Percentiles rank a stretch among this genome's conserved stretches.
Evolutionary conservation across 2,797 vertebrate species (phyloP).

Genomic region (Hippocampus kuda): DNA sequence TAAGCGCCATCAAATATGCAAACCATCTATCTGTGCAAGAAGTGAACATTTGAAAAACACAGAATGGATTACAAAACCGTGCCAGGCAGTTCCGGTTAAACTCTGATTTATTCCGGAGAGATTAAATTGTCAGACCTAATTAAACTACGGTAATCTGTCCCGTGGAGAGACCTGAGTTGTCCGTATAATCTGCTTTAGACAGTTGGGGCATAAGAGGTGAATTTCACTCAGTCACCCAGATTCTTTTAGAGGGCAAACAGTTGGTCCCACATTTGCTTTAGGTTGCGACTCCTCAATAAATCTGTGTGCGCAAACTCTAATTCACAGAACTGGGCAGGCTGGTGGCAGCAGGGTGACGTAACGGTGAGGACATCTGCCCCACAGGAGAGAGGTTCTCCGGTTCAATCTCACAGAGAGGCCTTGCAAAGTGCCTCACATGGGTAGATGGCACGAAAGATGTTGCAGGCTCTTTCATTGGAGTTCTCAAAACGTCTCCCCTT

Average conservation of each 20-base stretch:
- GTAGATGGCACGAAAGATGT: no score
- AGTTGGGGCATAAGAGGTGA: constrained; percentile 16
- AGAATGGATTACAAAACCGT: constrained; percentile 46
- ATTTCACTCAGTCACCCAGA: constrained; percentile 19
- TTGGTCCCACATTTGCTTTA: not conserved
- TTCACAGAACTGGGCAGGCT: no score
- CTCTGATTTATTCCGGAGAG: constrained; percentile 45
- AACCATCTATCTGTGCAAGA: constrained; percentile 12
- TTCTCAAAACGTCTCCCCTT: no score
- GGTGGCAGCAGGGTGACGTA: no score
- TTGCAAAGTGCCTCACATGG: no score
- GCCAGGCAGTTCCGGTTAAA: constrained; percentile 45
- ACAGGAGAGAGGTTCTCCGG: no score
- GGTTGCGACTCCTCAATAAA: no score
- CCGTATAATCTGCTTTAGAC: constrained; percentile 59
- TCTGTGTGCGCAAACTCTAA: no score
- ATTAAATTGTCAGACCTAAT: constrained; percentile 63
- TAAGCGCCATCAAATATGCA: constrained; percentile 17
- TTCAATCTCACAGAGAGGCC: no score
- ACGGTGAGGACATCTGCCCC: no score
- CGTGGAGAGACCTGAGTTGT: constrained; percentile 47
- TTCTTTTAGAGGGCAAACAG: not conserved
- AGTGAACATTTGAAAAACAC: constrained; percentile 15
- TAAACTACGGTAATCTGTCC: constrained; percentile 44
- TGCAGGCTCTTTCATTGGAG: no score